These are phyloP conservation scores for Matsumyia berberina DNA, from an alignment of 2,888 invertebrate genomes.

Conservation along the genomic window DNA sequence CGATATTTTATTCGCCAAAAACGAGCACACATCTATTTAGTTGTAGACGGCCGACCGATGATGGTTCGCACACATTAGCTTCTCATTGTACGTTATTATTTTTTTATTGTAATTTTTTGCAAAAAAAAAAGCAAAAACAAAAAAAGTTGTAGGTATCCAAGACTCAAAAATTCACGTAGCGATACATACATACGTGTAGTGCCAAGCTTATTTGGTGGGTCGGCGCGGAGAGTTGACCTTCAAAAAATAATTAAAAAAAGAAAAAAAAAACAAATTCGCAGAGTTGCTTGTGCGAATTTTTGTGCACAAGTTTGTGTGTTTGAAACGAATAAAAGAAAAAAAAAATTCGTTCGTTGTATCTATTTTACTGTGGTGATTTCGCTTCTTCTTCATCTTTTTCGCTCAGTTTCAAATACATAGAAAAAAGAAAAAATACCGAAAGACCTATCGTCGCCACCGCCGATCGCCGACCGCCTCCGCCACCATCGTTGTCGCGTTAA, in stretches of 20 bases:
- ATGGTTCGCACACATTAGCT: conserved; percentile 71
- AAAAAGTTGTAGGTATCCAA: conserved; percentile 51
- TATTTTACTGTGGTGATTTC: conserved; percentile 74
- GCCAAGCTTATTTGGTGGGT: conserved; percentile 65
- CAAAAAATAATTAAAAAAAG: conserved; percentile 81
- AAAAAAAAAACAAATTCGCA: conserved; percentile 70
- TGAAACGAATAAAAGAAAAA: conserved; percentile 53
- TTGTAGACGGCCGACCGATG: conserved; percentile 64
- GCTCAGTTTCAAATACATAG: conserved; percentile 75
- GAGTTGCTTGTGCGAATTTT: conserved; percentile 73
- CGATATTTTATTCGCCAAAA: conserved; percentile 71
- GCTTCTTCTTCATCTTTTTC: conserved; percentile 75
- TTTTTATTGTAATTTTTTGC: conserved; percentile 64
- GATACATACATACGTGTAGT: conserved; percentile 32
- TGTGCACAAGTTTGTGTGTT: conserved; percentile 71
- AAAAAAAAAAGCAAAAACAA: conserved; percentile 32
- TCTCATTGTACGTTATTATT: conserved; percentile 65
- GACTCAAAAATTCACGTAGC: conserved; percentile 52
- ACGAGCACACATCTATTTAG: conserved; percentile 74
- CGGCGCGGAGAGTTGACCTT: conserved; percentile 84
- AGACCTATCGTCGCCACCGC: conserved; percentile 71
- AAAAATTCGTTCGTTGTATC: conserved; percentile 70
- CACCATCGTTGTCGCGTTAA: conserved; percentile 42
- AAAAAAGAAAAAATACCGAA: too few species aligned
- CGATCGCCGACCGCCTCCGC: conserved; percentile 46